Base-by-base conservation (phyloP, 1,140 invertebrate genomes). In the Aphelenchoides besseyi region DNA sequence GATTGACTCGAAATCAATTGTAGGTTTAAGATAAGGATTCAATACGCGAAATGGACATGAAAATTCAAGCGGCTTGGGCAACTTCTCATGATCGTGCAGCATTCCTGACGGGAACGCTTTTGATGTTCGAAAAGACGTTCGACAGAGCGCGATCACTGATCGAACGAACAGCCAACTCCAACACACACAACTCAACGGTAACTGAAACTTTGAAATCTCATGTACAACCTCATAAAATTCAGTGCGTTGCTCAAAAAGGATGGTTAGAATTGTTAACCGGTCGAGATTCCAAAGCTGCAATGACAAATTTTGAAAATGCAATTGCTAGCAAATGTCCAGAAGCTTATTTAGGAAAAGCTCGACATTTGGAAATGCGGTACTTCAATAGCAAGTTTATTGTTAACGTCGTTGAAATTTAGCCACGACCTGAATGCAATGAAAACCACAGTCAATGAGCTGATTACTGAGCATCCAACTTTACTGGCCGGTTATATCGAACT, bases 331-430 rank as follows among this genome's bases (percentile, higher is more conserved):
- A 78, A 57, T 69, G 33, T 66, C 18, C 64, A 59, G 79, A 78
- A 3, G 73, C 64, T 18, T 78, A 63, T 18, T 55, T 78, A 23
- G 76, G 76, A 1, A 81, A 81, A 66, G 78, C 78, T 23, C 68
- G 73, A 36, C 8, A 81, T 3, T 68, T 77, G 52, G 61, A 81
- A 41, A 69, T 36, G 1, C 53, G 77, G 75, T 75, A 5, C 1
- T n/a, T n/a, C n/a, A n/a, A n/a, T n/a, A n/a, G n/a, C n/a, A n/a
- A n/a, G n/a, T n/a, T n/a, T n/a, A n/a, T 5, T 59, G n/a, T 0
- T 30, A 70, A 41, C n/a, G 16, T 36, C 36, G 8, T 70, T 70
- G 12, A 16, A 37, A 72, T 9, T 23, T 37, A 79, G 77, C n/a
- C 72, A 79, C 57, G 66, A 77, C 23, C 12, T 52, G 2, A 35